These are phyloP conservation scores for Balaeniceps rex DNA, from an alignment of 2,113 vertebrate species.

Conservation along the genomic window DNA sequence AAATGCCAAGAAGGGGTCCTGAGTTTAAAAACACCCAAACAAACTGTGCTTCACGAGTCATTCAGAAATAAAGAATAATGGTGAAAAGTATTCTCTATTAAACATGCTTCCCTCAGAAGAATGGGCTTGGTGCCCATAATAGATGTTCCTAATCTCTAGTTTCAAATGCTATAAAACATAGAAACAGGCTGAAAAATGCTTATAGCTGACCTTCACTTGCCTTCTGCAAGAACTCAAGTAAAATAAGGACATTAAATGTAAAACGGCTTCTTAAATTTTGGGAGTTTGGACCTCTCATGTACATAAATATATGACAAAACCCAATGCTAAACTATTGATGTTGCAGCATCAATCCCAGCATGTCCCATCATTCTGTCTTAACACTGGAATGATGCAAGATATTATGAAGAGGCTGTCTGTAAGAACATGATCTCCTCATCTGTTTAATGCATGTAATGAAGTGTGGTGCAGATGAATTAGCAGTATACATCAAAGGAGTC, in stretches of 20 bases:
- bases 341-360: background rate
- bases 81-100: background rate
- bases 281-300: background rate
- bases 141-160: background rate
- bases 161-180: background rate
- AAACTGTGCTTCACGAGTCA: background rate
- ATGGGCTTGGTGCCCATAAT: background rate
- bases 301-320: background rate
- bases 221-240: background rate
- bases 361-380: background rate
- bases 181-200: background rate
- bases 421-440: background rate
- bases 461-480: background rate
- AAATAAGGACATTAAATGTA: background rate
- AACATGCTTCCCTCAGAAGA: background rate
- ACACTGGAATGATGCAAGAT: background rate
- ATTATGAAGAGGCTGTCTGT: background rate
- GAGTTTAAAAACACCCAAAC: background rate
- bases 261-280: background rate
- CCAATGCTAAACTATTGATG: background rate
- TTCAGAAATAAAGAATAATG: conserved; percentile 30
- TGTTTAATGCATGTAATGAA: background rate
- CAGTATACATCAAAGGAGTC: background rate
- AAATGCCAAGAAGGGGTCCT: background rate
- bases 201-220: background rate